phyloP scores from a whole-genome alignment of 2,888 invertebrate species.

The Euphydryas editha region DNA sequence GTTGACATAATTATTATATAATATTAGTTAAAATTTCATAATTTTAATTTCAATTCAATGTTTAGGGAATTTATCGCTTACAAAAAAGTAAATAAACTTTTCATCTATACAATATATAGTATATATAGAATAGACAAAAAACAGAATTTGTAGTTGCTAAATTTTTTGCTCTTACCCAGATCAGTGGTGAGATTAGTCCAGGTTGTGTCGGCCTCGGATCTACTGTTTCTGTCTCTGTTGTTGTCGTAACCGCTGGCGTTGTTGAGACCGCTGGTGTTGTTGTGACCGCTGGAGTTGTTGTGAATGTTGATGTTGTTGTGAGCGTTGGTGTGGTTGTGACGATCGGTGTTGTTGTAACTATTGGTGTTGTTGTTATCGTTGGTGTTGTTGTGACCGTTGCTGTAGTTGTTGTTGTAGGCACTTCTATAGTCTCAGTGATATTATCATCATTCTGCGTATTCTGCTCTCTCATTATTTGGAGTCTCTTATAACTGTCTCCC shows the following conservation, averaged over 20 bases:
- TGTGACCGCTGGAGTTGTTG: background rate
- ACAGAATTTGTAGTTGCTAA: no score
- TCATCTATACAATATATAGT: no score
- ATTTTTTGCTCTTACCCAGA: slow-evolving; percentile 26
- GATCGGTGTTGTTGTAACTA: background rate
- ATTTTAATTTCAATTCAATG: no score
- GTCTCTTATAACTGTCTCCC: no score
- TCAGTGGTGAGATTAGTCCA: slow-evolving; percentile 14
- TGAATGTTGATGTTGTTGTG: background rate
- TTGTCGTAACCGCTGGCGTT: background rate
- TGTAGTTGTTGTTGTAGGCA: background rate
- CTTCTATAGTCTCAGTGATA: slow-evolving; percentile 7
- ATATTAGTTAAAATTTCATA: no score
- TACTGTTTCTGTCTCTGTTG: background rate
- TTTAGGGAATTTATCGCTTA: no score
- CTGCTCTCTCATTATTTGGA: slow-evolving; percentile 29
- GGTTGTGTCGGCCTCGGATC: slow-evolving; percentile 11
- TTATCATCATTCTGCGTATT: slow-evolving; percentile 8
- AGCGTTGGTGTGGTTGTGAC: background rate
- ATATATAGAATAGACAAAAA: no score
- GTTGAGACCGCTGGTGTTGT: background rate
- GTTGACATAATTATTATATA: no score
- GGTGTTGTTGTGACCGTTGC: background rate
- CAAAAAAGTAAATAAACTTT: no score
- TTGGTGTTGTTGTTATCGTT: background rate